Evolutionary conservation across 92 coral and sea anemone genomes (phyloP).

Genomic region (Porites lobata): DNA sequence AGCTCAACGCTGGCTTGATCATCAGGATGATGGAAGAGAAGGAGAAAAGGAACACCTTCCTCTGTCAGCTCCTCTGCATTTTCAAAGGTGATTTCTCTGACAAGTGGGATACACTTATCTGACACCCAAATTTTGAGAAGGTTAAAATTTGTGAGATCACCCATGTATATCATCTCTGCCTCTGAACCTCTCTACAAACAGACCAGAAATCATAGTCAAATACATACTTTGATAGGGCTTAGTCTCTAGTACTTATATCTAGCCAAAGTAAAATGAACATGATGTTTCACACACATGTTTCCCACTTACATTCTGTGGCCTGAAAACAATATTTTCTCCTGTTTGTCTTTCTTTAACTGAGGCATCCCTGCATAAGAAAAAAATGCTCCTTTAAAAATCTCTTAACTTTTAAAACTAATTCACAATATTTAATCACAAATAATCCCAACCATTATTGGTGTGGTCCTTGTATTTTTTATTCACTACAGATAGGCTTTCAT

Average conservation of each 20-base stretch:
- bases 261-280: too few species aligned
- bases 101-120: constrained; percentile 96
- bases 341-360: constrained; percentile 89
- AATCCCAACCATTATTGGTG: too few species aligned
- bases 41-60: constrained; percentile 93
- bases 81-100: constrained; percentile 97
- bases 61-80: constrained; percentile 99
- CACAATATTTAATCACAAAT: too few species aligned
- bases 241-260: too few species aligned
- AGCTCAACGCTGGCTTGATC: constrained; percentile 79
- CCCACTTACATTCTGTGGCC: constrained; percentile 80
- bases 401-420: too few species aligned
- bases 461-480: too few species aligned
- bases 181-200: constrained; percentile 71
- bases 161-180: constrained; percentile 79
- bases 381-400: neutral
- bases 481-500: too few species aligned
- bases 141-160: constrained; percentile 73
- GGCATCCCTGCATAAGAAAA: constrained; percentile 78
- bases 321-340: constrained; percentile 86
- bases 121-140: constrained; percentile 85
- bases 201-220: neutral
- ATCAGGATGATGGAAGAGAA: constrained; percentile 93
- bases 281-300: neutral
- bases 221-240: too few species aligned